Conservation (phyloP, 2,797 vertebrate genomes). For the Natrix natrix region DNA sequence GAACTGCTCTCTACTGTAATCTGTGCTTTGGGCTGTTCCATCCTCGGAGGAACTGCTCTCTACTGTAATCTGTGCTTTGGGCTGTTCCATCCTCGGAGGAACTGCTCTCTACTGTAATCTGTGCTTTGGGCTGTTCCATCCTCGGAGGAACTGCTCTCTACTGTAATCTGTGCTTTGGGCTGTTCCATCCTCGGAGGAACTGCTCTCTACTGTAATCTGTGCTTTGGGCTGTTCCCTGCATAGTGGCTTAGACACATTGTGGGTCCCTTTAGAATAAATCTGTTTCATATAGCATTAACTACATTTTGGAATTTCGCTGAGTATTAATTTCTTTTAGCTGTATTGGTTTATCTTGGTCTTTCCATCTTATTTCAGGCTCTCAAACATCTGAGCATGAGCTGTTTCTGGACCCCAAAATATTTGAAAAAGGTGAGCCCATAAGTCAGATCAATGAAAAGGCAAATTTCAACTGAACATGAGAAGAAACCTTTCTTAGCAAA, state of each 20-base stretch:
- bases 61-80: background rate
- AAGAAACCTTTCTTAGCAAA: background rate
- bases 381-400: conserved; percentile 78
- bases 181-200: background rate
- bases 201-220: background rate
- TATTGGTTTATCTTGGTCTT: conserved; percentile 15
- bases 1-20: background rate
- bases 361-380: conserved; percentile 65
- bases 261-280: background rate
- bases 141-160: background rate
- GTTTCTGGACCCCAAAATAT: conserved; percentile 78
- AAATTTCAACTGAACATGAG: background rate
- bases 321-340: background rate
- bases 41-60: background rate
- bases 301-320: background rate
- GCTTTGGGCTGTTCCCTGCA: background rate
- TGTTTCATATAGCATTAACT: background rate
- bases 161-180: background rate
- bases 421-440: conserved; percentile 76
- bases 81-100: background rate
- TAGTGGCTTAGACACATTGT: background rate
- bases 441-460: background rate
- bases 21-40: background rate
- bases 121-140: background rate
- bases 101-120: background rate